Conservation (phyloP, 2,797 vertebrate genomes). For the Alcedo atthis region DNA sequence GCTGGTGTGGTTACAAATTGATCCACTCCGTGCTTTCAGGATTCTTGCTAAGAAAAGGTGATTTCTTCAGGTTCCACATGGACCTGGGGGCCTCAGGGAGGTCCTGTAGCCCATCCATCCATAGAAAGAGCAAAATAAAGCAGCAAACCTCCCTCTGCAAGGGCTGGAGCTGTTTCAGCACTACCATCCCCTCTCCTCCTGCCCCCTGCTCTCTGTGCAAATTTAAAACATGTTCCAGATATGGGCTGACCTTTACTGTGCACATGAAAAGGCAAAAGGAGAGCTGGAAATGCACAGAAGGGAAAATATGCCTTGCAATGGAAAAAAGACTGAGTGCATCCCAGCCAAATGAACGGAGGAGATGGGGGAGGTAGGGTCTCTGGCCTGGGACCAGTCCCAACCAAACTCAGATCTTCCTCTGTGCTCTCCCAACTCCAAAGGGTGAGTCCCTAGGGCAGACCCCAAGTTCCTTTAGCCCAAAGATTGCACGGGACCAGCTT, state of each 20-base stretch:
- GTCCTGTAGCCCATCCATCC: not conserved
- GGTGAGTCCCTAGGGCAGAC: not conserved
- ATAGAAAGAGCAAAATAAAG: not conserved
- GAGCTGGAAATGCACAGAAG: not conserved
- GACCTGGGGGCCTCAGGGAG: not conserved
- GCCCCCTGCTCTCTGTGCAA: conserved; percentile 12
- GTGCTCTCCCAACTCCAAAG: rapidly evolving
- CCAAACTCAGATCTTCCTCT: not conserved
- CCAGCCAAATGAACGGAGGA: rapidly evolving
- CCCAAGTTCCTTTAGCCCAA: not conserved
- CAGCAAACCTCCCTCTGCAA: not conserved
- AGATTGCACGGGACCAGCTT: rapidly evolving
- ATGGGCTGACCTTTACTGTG: conserved; percentile 49
- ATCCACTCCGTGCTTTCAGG: rapidly evolving
- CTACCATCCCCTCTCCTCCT: not conserved
- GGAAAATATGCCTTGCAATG: not conserved
- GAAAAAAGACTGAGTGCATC: not conserved
- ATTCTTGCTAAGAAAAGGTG: not conserved
- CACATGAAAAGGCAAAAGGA: conserved; percentile 25
- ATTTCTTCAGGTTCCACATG: not conserved
- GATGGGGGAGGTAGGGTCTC: not conserved
- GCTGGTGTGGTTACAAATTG: rapidly evolving
- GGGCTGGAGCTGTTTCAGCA: not conserved
- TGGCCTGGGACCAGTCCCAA: not conserved
- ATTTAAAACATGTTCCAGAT: conserved; percentile 34